Conservation (phyloP, 2,797 vertebrate species). For the Merluccius polli region DNA sequence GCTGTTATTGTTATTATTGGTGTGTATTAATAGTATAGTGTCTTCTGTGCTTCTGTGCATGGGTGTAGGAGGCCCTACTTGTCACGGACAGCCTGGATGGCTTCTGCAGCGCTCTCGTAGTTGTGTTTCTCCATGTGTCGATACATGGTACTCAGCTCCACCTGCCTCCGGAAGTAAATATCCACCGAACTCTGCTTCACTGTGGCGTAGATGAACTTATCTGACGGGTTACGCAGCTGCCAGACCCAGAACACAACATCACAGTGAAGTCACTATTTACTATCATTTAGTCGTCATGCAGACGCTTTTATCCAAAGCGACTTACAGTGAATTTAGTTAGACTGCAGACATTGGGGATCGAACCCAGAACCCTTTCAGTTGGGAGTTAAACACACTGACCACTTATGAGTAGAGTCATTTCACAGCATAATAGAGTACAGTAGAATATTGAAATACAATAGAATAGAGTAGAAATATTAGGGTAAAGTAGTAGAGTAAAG, state of each 20-base stretch:
- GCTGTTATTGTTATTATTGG: background rate
- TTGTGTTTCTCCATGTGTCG: conserved; percentile 99
- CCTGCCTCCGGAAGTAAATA: conserved; percentile 96
- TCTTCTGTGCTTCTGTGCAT: background rate
- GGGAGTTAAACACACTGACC: background rate
- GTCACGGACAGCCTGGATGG: conserved; percentile 95
- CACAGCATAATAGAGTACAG: background rate
- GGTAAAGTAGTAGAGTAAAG: background rate
- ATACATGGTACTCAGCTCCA: conserved; percentile 98
- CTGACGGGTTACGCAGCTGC: conserved; percentile 93
- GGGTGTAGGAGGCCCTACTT: conserved; percentile 72
- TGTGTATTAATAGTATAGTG: background rate
- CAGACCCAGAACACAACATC: background rate
- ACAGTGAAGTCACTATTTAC: background rate
- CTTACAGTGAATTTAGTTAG: too few species aligned
- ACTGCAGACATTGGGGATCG: too few species aligned
- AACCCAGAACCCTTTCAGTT: too few species aligned
- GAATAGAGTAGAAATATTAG: background rate
- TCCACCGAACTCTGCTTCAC: conserved; percentile 99
- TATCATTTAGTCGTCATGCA: too few species aligned
- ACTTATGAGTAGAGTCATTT: background rate
- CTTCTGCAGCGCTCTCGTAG: conserved; percentile 94
- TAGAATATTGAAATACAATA: background rate
- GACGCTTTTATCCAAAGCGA: background rate
- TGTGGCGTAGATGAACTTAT: conserved; percentile 97